Evolutionary conservation across 1,140 invertebrate species (phyloP), one percentile per base, ranked within the genome.

Genomic region (Plutomurus gul): DNA sequence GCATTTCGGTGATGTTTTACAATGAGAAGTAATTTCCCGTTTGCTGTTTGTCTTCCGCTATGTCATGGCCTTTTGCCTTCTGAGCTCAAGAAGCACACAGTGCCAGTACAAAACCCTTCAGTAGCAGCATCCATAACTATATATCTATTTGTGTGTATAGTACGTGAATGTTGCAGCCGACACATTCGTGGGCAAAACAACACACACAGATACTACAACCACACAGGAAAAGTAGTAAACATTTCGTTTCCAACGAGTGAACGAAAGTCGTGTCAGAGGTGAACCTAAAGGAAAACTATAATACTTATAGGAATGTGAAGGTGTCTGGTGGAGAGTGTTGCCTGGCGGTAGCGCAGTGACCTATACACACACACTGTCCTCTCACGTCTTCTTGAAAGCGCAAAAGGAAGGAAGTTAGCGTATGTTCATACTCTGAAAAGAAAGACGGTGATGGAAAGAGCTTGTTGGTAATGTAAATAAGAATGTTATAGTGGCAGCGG

Each of bases 1-100:
- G 47, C 25, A 25, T 51, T 51, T 51, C 18, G 47, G 43, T 22
- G 25, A 51, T 51, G 25, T 51, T 51, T 51, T 18, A 25, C 18
- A 51, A 51, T 51, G 47, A 51, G 47, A 51, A 51, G 47, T 51
- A 51, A 51, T 51, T 51, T 51, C 47, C 47, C 47, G 47, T 51
- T 51, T 11, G 47, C 47, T 51, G 47, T 51, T 51, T 51, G 47
- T 51, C 47, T 51, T 51, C 47, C 47, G 47, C 25, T 51, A 22
- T 22, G 47, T 51, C 47, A 51, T 11, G 47, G 47, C 25, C 25
- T 22, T 51, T 51, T 51, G 47, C 47, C 7, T 51, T 51, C 47
- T 51, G 20, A 22, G 20, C 47, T n/a, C 25, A 51, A 22, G n/a
- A n/a, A n/a, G 18, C 11, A 8, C 10, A 4, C 20, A 11, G 16